These are phyloP conservation scores for Oenanthe oenanthe DNA, from an alignment of 2,113 vertebrate species.

Conservation along the genomic window DNA sequence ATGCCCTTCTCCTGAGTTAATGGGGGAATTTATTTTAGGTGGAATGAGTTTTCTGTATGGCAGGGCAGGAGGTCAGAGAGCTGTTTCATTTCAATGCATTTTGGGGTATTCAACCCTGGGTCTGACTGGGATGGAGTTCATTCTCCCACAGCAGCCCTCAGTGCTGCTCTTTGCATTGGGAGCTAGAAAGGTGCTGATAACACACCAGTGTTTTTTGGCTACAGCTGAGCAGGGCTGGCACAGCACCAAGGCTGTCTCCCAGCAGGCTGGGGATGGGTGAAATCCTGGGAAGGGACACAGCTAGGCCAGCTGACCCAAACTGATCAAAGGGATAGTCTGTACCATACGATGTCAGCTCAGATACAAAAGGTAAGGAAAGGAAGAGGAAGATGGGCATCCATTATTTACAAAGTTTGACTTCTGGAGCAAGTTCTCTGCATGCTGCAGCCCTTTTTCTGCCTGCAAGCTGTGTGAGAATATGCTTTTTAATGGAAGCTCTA, in stretches of 20 bases:
- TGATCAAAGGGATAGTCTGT: neutral
- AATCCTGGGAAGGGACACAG: neutral
- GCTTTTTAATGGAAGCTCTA: neutral
- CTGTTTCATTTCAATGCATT: neutral
- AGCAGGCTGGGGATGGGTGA: neutral
- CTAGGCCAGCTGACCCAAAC: neutral
- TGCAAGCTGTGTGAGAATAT: neutral
- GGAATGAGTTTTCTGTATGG: neutral
- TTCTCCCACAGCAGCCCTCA: neutral
- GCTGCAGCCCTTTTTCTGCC: neutral
- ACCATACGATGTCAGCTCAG: neutral
- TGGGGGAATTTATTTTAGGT: neutral
- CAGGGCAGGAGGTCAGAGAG: neutral
- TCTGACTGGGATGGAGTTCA: neutral
- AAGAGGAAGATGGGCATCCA: neutral
- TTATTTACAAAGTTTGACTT: neutral
- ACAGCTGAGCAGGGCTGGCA: neutral
- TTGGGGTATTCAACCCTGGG: neutral
- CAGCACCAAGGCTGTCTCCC: neutral
- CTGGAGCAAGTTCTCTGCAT: neutral
- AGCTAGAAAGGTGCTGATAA: neutral
- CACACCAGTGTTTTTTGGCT: neutral
- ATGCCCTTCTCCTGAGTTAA: neutral
- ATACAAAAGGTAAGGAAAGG: neutral
- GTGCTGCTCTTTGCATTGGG: neutral